Percentiles rank a stretch among this genome's conserved stretches.
Evolutionary conservation across 2,888 invertebrate species (phyloP).

Genomic region (Eupithecia abbreviata): DNA sequence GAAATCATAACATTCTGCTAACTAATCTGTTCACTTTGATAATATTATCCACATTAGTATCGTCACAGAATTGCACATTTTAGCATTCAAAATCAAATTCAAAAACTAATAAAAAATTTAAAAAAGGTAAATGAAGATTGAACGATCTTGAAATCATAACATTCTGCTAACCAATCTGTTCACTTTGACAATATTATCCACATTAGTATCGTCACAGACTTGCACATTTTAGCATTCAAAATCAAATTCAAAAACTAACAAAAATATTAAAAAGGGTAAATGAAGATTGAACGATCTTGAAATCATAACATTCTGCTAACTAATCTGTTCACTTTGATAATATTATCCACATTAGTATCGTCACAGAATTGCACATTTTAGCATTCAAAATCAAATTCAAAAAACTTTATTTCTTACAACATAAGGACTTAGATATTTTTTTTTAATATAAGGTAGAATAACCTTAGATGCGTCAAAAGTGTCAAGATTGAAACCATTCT

Average conservation of each 20-base stretch:
- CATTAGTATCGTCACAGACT: background rate
- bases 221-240: background rate
- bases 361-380: background rate
- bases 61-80: background rate
- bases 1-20: background rate
- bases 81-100: background rate
- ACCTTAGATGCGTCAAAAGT: too few species aligned
- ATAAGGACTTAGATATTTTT: too few species aligned
- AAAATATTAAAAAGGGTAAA: slow-evolving; percentile 36
- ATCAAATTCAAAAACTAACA: slow-evolving; percentile 28
- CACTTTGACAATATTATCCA: background rate
- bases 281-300: background rate
- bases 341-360: background rate
- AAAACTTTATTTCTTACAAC: too few species aligned
- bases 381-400: background rate
- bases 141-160: background rate
- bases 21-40: background rate
- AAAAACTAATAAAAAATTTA: slow-evolving; percentile 34
- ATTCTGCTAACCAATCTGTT: background rate
- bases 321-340: background rate
- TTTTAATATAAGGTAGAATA: background rate
- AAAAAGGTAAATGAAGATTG: slow-evolving; percentile 27
- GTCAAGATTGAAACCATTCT: too few species aligned
- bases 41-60: too few species aligned
- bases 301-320: background rate